A percentile compares a stretch with the other conserved stretches of the same genome.
Conservation (phyloP, 2,113 vertebrate species). For the Rhabdomys dilectus region DNA sequence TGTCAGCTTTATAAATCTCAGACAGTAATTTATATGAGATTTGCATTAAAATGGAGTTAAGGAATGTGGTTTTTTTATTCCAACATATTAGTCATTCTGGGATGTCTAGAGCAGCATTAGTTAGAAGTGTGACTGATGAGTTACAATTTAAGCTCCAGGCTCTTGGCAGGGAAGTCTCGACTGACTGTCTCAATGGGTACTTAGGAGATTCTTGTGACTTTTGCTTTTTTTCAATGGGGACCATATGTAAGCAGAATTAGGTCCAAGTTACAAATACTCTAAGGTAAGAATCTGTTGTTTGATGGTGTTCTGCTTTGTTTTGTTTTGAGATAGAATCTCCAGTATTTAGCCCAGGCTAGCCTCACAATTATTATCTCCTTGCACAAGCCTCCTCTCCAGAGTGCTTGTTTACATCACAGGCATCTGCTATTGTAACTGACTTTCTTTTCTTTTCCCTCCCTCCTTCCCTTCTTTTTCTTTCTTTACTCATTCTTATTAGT, state of each 20-base stretch:
- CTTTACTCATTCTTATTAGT: background rate
- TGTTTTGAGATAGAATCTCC: background rate
- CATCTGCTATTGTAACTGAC: background rate
- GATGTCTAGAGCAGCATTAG: conserved; percentile 56
- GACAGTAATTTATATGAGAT: conserved; percentile 48
- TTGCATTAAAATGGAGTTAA: conserved; percentile 36
- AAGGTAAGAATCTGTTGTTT: background rate
- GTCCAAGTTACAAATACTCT: conserved; percentile 6
- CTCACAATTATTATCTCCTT: background rate
- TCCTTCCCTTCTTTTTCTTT: background rate
- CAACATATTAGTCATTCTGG: conserved; percentile 33
- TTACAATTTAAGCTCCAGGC: conserved; percentile 71
- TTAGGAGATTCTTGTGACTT: background rate
- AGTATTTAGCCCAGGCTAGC: background rate
- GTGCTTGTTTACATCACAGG: background rate
- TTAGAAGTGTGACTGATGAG: conserved; percentile 71
- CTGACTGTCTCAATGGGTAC: background rate
- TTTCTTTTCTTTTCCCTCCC: background rate
- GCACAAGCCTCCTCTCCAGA: too few relatives aligned
- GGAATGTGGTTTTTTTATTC: conserved; percentile 44
- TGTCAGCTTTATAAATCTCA: conserved; percentile 59
- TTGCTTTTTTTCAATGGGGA: background rate
- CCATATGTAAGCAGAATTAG: conserved; percentile 31
- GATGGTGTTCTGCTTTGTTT: background rate
- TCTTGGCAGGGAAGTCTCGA: conserved; percentile 5